Percentiles rank a stretch among this genome's conserved stretches.
These are phyloP conservation scores for Chelmon rostratus DNA, from an alignment of 2,797 vertebrate genomes.

Conservation along the genomic window DNA sequence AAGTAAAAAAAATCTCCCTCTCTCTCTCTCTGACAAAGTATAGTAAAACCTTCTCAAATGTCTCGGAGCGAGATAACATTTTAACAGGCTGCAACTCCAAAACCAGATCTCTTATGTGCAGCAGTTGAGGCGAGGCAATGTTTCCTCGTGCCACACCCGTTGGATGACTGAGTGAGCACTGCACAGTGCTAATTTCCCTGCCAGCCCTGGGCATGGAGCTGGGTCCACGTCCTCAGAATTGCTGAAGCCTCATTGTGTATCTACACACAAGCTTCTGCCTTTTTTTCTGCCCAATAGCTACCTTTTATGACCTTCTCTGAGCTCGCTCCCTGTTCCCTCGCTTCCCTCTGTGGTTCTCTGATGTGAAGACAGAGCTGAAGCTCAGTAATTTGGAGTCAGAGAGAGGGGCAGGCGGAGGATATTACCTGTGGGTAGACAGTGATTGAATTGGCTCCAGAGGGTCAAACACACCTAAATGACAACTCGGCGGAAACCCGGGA, in stretches of 20 bases:
- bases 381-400: constrained; percentile 72
- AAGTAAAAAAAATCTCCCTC: constrained; percentile 11
- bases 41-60: constrained; percentile 52
- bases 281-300: constrained; percentile 51
- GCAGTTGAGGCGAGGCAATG: constrained; percentile 46
- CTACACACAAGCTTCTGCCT: constrained; percentile 39
- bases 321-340: constrained; percentile 39
- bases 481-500: constrained; percentile 54
- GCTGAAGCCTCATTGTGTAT: constrained; percentile 44
- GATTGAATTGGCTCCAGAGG: constrained; percentile 78
- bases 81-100: constrained; percentile 61
- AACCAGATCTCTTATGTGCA: constrained; percentile 60
- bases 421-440: constrained; percentile 75
- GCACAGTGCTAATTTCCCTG: constrained; percentile 52
- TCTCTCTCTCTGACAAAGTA: constrained; percentile 40
- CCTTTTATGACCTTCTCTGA: constrained; percentile 65
- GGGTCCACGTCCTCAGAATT: constrained; percentile 21
- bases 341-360: constrained; percentile 50
- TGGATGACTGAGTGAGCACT: constrained; percentile 51
- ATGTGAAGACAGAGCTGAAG: constrained; percentile 54
- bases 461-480: constrained; percentile 81
- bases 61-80: constrained; percentile 66
- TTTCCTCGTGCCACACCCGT: constrained; percentile 54
- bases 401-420: constrained; percentile 74
- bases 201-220: constrained; percentile 34